A percentile compares a stretch with the other conserved stretches of the same genome.
phyloP scores from a whole-genome alignment of 1,140 invertebrate species.

The Halictus rubicundus region DNA sequence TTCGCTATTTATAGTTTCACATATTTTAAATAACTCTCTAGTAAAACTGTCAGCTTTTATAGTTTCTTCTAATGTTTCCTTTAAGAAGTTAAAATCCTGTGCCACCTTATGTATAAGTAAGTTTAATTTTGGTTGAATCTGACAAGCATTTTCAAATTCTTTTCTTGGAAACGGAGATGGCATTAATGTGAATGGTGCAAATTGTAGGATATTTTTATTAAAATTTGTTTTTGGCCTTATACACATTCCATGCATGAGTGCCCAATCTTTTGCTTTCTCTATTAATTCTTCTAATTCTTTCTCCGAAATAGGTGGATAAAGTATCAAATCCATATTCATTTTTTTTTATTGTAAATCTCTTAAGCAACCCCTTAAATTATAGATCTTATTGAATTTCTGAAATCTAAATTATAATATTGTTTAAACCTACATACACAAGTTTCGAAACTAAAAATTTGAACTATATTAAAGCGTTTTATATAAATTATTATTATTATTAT shows the following conservation, averaged over 20 bases:
- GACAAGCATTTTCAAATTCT: conserved; percentile 88
- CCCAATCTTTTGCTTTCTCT: conserved; percentile 91
- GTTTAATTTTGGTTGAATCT: conserved; percentile 89
- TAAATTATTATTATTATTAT: background rate
- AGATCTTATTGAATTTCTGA: background rate
- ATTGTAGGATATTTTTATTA: conserved; percentile 84
- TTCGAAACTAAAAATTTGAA: background rate
- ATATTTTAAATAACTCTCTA: conserved; percentile 89
- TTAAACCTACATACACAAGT: background rate
- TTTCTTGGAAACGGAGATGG: conserved; percentile 90
- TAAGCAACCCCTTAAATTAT: background rate
- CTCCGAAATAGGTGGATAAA: conserved; percentile 75
- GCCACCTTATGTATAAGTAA: conserved; percentile 92
- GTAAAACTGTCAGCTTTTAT: conserved; percentile 94
- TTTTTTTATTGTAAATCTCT: background rate
- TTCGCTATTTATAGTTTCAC: conserved; percentile 87
- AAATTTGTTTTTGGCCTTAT: conserved; percentile 88
- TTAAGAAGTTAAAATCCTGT: conserved; percentile 90
- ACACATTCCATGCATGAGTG: conserved; percentile 88
- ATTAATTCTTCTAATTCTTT: conserved; percentile 84
- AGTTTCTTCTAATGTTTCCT: conserved; percentile 84
- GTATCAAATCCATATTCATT: background rate
- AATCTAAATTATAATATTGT: background rate
- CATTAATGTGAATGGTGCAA: conserved; percentile 91
- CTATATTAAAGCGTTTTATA: background rate